A percentile compares a stretch with the other conserved stretches of the same genome.
phyloP scores from a whole-genome alignment of 2,797 vertebrate genomes.

The Alca torda region DNA sequence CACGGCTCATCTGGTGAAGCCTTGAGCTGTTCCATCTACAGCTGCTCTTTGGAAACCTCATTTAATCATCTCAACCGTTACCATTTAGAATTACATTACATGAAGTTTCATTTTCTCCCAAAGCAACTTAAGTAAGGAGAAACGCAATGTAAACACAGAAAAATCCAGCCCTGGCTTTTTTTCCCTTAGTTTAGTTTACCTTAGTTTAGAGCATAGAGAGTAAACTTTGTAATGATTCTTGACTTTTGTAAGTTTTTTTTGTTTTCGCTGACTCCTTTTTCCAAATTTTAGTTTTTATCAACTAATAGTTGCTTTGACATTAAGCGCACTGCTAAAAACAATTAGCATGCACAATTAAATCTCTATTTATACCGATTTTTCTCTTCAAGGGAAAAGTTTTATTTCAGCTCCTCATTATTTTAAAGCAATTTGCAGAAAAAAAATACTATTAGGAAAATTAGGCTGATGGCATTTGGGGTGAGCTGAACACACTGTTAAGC shows the following conservation, averaged over 20 bases:
- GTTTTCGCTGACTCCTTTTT: background rate
- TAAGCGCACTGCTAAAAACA: background rate
- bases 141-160: background rate
- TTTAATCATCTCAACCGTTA: background rate
- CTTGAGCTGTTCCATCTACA: background rate
- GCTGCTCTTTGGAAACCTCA: background rate
- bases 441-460: background rate
- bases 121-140: background rate
- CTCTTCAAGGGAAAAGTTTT: slow-evolving; percentile 6
- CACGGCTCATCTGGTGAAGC: fast-evolving
- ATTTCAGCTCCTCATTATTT: slow-evolving; percentile 28
- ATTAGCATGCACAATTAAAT: background rate
- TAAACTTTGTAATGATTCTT: background rate
- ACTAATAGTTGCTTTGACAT: background rate
- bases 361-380: background rate
- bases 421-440: slow-evolving; percentile 12
- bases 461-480: background rate
- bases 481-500: background rate
- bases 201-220: background rate
- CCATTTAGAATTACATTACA: background rate
- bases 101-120: background rate
- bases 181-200: background rate
- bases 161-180: background rate
- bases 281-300: background rate
- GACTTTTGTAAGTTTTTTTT: background rate